Conservation (phyloP, 2,888 invertebrate species). For the Ephialtes manifestator region DNA sequence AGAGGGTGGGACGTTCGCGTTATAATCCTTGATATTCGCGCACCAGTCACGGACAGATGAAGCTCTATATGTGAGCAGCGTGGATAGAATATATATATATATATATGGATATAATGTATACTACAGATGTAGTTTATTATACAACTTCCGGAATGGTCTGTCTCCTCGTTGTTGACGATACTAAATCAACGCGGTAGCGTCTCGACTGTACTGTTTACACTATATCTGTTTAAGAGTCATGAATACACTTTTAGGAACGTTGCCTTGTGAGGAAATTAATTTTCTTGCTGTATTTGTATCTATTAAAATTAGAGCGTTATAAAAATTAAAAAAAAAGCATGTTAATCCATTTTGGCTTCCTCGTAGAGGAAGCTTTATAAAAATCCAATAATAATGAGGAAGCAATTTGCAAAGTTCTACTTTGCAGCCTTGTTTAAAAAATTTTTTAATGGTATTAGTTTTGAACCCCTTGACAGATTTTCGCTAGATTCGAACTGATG, state of each 20-base stretch:
- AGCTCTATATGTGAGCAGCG: neutral
- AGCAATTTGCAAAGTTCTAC: no score
- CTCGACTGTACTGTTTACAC: neutral
- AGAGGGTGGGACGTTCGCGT: conserved; percentile 13
- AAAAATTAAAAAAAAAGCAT: no score
- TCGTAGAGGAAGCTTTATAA: no score
- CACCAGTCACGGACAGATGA: conserved; percentile 14
- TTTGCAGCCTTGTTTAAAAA: no score
- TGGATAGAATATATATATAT: neutral
- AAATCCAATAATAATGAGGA: no score
- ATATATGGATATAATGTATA: no score
- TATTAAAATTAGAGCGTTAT: no score
- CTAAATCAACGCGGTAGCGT: neutral
- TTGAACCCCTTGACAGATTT: no score
- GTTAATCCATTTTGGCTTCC: no score
- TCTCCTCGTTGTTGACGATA: neutral
- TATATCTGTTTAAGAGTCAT: neutral
- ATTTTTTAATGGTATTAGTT: no score
- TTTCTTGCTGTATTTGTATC: neutral
- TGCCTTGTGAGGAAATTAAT: neutral
- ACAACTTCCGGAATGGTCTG: neutral
- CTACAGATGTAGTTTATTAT: neutral
- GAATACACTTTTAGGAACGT: neutral
- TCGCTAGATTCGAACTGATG: no score
- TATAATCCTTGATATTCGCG: conserved; percentile 51